Evolutionary conservation across 2,797 vertebrate genomes (phyloP), one percentile per base, ranked within the genome.

Genomic region (Austrolebias charrua): DNA sequence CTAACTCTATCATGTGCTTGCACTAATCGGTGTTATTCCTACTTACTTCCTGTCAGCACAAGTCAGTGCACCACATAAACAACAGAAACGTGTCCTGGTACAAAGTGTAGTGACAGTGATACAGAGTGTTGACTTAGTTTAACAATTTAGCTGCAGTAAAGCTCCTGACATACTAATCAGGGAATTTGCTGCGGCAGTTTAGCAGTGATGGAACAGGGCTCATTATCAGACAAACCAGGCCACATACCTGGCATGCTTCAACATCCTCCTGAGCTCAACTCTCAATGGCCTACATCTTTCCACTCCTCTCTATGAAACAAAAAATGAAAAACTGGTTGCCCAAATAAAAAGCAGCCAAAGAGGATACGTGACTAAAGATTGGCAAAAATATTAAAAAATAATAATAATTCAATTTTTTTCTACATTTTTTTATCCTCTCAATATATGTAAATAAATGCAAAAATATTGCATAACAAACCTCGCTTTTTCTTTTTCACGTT

Each of bases 211-310:
- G 75, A 90, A 77, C 71, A 38, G 54, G 66, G 73, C 75, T 80
- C 81, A 83, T 90, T 90, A 91, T 91, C 89, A 75, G 75, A 54
- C 68, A 64, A 84, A 55, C 82, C 89, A 91, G 88, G 75, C 87
- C 78, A 77, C 78, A 83, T 80, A 90, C 80, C 87, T 90, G 89
- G 89, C 89, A 89, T 68, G 70, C 72, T 73, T 58, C 8, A 18
- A 80, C 68, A 72, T 69, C 76, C 68, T 33, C 61, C 53, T 2
- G 52, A 71, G 87, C 86, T 86, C 83, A 80, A 58, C 46, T 59
- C 69, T 82, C 59, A 78, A 79, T 71, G 69, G 70, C 70, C 69
- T 73, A 68, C 83, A 81, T 89, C 82, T 60, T 73, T 81, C 63
- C 46, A 70, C 66, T 60, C 64, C 75, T 83, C 76, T 86, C 75